Base-by-base conservation (phyloP, 2,797 vertebrate species). In the Propithecus perrieri region DNA sequence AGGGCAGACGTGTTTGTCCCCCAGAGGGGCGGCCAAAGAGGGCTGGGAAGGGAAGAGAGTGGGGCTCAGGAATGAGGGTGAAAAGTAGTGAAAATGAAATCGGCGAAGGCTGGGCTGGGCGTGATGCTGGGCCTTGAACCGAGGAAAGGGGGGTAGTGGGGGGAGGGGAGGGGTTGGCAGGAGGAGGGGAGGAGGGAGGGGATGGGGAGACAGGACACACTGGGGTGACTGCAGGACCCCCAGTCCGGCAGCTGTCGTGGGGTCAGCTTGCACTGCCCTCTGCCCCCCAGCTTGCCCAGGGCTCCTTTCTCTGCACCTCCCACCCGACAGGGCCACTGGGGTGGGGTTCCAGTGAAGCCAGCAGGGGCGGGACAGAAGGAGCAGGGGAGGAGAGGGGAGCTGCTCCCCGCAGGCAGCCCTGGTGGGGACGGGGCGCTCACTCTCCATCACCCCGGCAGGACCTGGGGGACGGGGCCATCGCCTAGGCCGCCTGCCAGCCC, bases 101-200 rank as follows among this genome's bases (percentile, higher is more conserved):
- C 0, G 7, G 17, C 11, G 4, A 38, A 15, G 24, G 7, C 63
- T 20, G 38, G 4, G 38, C 41, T 4, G 5, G 55, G 26, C 13
- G 46, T 2, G 13, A 5, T 2, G 18, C 17, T 5, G 26, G 17
- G 22, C 65, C n/a, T 3, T 3, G 41, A 50, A 17, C 43, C 1
- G 13, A 4, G 48, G 38, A 48, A 20, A 0, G 48, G 43, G 43
- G 7, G 7, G 43, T 8, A 43, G 43, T 8, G 7, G 43, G 43
- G 43, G 7, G 6, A 8, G 43, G 50, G n/a, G 12, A 20, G 10
- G 10, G 33, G 71, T 8, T 30, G 30, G 63, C 24, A n/a, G 18
- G 33, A 0, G 20, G 20, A 24, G 20, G 20, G 7, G 15, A 46
- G 30, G 30, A n/a, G 59, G 30, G 30, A 30, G 7, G 33, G 61